Evolutionary conservation across 1,140 invertebrate genomes (phyloP).

Genomic region (Pogonus chalceus): DNA sequence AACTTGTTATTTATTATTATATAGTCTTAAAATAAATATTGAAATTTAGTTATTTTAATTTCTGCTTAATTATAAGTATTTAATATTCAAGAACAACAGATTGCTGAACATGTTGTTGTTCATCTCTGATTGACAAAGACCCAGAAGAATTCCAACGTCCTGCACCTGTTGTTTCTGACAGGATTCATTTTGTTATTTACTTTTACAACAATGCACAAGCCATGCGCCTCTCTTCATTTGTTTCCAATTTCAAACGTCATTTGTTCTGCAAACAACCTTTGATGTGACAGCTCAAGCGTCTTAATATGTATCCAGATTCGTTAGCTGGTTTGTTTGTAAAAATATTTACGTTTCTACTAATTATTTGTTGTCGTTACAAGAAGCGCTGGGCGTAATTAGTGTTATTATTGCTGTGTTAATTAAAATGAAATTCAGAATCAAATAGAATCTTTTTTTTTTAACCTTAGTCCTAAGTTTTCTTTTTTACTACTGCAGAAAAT

Average conservation of each 20-base stretch:
- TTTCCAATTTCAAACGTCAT: not conserved
- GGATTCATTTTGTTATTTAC: not conserved
- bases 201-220: not conserved
- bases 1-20: not conserved
- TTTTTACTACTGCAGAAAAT: not conserved
- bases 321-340: not conserved
- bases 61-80: not conserved
- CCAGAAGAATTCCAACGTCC: no score
- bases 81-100: not conserved
- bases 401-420: not conserved
- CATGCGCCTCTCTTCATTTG: not conserved
- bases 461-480: not conserved
- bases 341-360: not conserved
- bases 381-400: not conserved
- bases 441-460: not conserved
- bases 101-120: not conserved
- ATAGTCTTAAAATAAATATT: no score
- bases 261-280: no score
- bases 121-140: no score
- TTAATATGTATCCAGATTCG: not conserved
- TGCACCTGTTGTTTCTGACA: not conserved
- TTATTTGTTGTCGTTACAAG: not conserved
- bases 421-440: not conserved
- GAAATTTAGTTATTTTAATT: not conserved
- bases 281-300: not conserved